phyloP scores from a whole-genome alignment of 1,140 invertebrate genomes.

The Ditylenchus dipsaci region DNA sequence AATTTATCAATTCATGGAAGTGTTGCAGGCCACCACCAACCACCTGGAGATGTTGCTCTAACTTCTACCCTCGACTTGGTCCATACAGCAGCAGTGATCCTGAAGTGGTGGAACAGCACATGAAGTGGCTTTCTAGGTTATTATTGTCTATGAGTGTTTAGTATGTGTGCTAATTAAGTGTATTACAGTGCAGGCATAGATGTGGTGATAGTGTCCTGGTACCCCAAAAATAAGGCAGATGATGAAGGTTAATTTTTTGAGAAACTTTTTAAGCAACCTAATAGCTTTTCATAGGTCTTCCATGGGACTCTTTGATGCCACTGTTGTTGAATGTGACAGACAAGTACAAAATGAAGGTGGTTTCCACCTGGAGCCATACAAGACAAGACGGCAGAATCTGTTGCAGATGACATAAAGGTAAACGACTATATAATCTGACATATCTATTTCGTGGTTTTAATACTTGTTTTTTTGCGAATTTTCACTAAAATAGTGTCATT shows the following conservation, averaged over 20 bases:
- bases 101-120: constrained; percentile 58
- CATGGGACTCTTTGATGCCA: constrained; percentile 48
- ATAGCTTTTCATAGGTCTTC: constrained; percentile 14
- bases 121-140: constrained; percentile 53
- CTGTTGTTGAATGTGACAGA: constrained; percentile 52
- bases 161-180: too few species aligned
- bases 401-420: constrained; percentile 54
- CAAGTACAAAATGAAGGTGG: constrained; percentile 60
- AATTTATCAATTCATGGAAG: constrained; percentile 1
- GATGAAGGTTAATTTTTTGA: constrained; percentile 27
- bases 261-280: background rate
- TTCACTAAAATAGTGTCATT: too few species aligned
- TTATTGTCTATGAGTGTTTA: too few species aligned
- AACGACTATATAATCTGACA: too few species aligned
- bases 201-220: constrained; percentile 44
- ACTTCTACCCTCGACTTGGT: constrained; percentile 62
- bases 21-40: constrained; percentile 45
- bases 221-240: constrained; percentile 36
- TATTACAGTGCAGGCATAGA: constrained; percentile 32
- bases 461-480: too few species aligned
- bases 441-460: too few species aligned
- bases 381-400: constrained; percentile 49
- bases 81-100: constrained; percentile 61
- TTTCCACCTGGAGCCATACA: constrained; percentile 63
- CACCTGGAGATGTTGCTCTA: constrained; percentile 62